These are phyloP conservation scores for Plectus sambesii DNA, from an alignment of 1,140 invertebrate species.

Conservation along the genomic window DNA sequence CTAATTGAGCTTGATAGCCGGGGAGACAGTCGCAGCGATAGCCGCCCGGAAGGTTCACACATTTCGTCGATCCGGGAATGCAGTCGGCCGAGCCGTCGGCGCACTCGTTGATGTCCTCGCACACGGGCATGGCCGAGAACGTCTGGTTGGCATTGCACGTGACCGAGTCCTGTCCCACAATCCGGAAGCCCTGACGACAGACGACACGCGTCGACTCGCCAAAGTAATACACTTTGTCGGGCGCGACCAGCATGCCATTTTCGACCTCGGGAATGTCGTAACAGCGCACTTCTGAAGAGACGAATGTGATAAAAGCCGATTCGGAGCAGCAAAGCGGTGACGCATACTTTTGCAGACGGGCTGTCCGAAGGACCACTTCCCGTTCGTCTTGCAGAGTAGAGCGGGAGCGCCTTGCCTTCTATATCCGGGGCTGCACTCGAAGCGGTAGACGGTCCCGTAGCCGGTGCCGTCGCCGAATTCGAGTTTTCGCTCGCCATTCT, in stretches of 20 bases:
- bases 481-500: constrained; percentile 71
- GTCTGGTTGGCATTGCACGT: constrained; percentile 71
- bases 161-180: constrained; percentile 71
- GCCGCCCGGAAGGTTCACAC: constrained; percentile 75
- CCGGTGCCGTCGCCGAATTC: constrained; percentile 83
- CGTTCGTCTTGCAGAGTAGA: constrained; percentile 85
- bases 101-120: constrained; percentile 78
- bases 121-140: constrained; percentile 64
- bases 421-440: constrained; percentile 85
- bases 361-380: constrained; percentile 82
- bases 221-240: constrained; percentile 58
- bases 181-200: constrained; percentile 74
- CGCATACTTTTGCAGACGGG: constrained; percentile 69
- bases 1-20: constrained; percentile 28
- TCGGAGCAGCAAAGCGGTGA: constrained; percentile 7
- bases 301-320: neutral
- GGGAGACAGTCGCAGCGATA: constrained; percentile 71
- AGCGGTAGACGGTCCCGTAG: constrained; percentile 85
- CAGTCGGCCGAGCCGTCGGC: constrained; percentile 53
- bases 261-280: constrained; percentile 61
- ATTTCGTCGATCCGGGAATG: constrained; percentile 55
- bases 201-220: constrained; percentile 82
- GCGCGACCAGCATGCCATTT: constrained; percentile 43
- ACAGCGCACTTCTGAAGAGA: constrained; percentile 60
- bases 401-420: constrained; percentile 72